Base-by-base conservation (phyloP, 2,797 vertebrate genomes). In the Bradypodion ventrale region DNA sequence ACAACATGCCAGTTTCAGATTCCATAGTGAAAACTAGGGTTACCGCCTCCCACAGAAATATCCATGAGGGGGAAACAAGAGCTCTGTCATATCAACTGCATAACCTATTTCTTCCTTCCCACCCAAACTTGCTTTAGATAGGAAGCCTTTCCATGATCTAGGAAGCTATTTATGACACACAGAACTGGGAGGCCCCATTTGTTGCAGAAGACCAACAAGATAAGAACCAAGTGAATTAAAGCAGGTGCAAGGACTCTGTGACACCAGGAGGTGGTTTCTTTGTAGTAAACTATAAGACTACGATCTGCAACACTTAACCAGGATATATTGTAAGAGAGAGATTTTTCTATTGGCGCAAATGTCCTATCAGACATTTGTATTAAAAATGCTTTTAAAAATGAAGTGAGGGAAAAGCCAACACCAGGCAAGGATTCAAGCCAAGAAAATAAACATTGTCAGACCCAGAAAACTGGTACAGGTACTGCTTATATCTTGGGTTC, bases 1-100 rank as follows among this genome's bases (percentile, higher is more conserved):
- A 89, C 88, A 83, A 72, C 13, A 78, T 83, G 75, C 84, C 44
- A 3, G 79, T 91, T 91, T 85, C 90, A 0, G 1, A 29, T 78
- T 87, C 78, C 78, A 80, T 0, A 0, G 46, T 1, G 0, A 76
- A 44, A 1, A 9, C n/a, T 40, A 83, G 2, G 0, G 83, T 56
- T 13, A 66, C 1, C 0, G 23, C 1, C 52, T 81, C 5, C 66
- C 0, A 0, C 75, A 25, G 75, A 52, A 0, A 78, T n/a, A 0
- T 0, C 1, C 0, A 60, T 40, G 29, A 19, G 63, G 59, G 25
- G 12, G 13, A 15, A 19, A 4, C 32, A 65, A 32, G 59, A 68
- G 60, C 32, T n/a, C 42, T 25, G 42, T 52, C 65, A 32, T 35
- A 12, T 59, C 85, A 42, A 27, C 25, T n/a, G 62, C 29, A 8